Base-by-base conservation (phyloP, 2,888 invertebrate species). In the Pollenia angustigena region DNA sequence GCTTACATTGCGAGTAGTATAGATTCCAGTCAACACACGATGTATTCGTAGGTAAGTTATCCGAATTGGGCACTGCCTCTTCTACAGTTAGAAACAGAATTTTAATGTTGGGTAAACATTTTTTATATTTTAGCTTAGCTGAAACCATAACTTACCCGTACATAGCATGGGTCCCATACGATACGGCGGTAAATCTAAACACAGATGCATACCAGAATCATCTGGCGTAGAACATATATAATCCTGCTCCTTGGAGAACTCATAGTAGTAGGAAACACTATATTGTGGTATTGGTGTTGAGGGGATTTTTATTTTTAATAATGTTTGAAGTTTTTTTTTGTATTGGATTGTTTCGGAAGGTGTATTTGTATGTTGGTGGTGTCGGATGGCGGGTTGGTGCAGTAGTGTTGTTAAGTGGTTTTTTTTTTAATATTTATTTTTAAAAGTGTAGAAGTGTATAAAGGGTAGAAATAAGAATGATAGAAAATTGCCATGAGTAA, bases 11-110 rank as follows among this genome's bases (percentile, higher is more conserved):
- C 74, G 97, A 98, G 93, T 99, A 99, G 94, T 99, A 99, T 94
- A 97, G 96, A 94, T 99, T 99, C 99, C 99, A 99, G 94, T 99
- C 97, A 90, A 99, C 97, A 94, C 99, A 99, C 58, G 97, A 97
- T 58, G 93, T 94, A 92, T 96, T 96, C 81, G 96, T 96, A 68
- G 96, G 95, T 85, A 94, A 94, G 91, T 96, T 96, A 91, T 94
- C 94, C 18, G 94, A 94, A 90, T 89, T 90, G 60, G 91, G 90
- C 71, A 91, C 88, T 62, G 93, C 92, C 50, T 91, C 89, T 74
- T 91, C 93, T 93, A 54, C 11, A 69, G 42, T 48, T 12, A 32
- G 6, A 11, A 32, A 56, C 14, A 32, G 6, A 32, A 64, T 62
- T 42, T 16, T 4, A 23, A 7, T 58, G 18, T 4, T 1, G 32